These are phyloP conservation scores for Nothobranchius furzeri DNA, from an alignment of 2,113 vertebrate species.

Conservation along the genomic window DNA sequence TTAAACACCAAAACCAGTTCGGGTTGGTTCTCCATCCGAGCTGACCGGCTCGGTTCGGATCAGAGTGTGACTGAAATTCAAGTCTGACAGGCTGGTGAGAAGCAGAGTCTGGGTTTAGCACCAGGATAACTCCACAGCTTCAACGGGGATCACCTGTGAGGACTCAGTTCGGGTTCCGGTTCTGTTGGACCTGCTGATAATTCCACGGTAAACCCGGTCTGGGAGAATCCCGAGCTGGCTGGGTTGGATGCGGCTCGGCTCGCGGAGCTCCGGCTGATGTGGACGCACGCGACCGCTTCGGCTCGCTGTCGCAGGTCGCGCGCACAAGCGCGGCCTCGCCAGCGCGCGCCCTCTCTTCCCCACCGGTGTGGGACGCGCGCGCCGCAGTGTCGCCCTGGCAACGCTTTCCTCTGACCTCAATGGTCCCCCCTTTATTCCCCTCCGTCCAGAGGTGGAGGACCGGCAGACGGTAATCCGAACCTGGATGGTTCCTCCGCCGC, in stretches of 20 bases:
- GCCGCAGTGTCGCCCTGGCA: slow-evolving; percentile 74
- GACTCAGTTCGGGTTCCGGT: not conserved
- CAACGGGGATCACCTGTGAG: slow-evolving; percentile 9
- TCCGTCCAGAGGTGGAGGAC: not conserved
- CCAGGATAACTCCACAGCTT: slow-evolving; percentile 27
- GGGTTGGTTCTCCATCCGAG: slow-evolving; percentile 20
- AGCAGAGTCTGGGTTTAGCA: slow-evolving; percentile 6
- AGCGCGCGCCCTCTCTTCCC: slow-evolving; percentile 32
- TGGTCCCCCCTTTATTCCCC: slow-evolving; percentile 26
- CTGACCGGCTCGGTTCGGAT: slow-evolving; percentile 26
- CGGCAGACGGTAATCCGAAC: too few species aligned
- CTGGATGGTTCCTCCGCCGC: too few species aligned
- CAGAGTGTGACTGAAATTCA: slow-evolving; percentile 10
- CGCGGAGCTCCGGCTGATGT: slow-evolving; percentile 22
- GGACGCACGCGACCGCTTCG: slow-evolving; percentile 38
- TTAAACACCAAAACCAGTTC: too few species aligned
- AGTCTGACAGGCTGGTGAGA: slow-evolving; percentile 11
- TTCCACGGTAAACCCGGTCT: slow-evolving; percentile 38
- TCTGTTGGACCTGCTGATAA: slow-evolving; percentile 18
- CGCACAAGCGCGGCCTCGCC: slow-evolving; percentile 29
- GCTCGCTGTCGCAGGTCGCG: slow-evolving; percentile 27
- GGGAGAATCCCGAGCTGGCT: not conserved
- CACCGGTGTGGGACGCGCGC: slow-evolving; percentile 51
- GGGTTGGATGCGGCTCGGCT: not conserved
- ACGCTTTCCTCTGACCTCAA: slow-evolving; percentile 75